phyloP scores from a whole-genome alignment of 1,140 invertebrate genomes.

The Pseudomyrmex dendroicus region DNA sequence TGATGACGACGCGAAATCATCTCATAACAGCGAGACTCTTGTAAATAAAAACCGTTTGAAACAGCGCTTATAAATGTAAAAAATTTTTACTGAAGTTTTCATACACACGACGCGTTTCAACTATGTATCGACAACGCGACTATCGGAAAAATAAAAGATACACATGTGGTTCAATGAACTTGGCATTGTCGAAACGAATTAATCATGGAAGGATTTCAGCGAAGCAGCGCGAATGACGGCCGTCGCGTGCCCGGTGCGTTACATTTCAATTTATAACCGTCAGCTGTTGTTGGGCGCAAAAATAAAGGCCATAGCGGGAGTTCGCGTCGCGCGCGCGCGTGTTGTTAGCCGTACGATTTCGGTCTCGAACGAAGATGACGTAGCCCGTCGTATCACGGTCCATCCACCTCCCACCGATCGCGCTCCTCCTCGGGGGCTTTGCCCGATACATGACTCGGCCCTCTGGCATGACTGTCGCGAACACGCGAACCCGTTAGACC shows the following conservation, averaged over 20 bases:
- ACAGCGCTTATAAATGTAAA: background rate
- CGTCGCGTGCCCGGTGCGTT: constrained; percentile 70
- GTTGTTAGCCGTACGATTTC: constrained; percentile 38
- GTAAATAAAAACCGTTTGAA: background rate
- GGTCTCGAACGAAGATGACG: constrained; percentile 65
- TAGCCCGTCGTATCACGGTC: constrained; percentile 63
- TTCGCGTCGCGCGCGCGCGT: constrained; percentile 22
- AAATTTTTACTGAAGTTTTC: background rate
- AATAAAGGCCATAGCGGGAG: constrained; percentile 69
- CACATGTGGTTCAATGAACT: background rate
- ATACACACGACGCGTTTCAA: too few species aligned
- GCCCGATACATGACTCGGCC: constrained; percentile 67
- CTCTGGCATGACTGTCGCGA: constrained; percentile 78
- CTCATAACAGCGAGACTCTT: background rate
- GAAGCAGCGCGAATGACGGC: constrained; percentile 45
- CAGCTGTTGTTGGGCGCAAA: constrained; percentile 68
- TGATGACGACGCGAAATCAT: constrained; percentile 34
- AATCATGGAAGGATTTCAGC: constrained; percentile 33
- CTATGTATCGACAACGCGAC: background rate
- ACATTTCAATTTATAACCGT: constrained; percentile 80
- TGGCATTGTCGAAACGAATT: constrained; percentile 57
- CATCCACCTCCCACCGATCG: constrained; percentile 57
- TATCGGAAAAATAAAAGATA: background rate
- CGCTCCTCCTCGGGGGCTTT: constrained; percentile 44
- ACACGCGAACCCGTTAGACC: constrained; percentile 76